A percentile compares a stretch with the other conserved stretches of the same genome.
Conservation (phyloP, 2,888 invertebrate species). For the Gandaritis pyraliata region DNA sequence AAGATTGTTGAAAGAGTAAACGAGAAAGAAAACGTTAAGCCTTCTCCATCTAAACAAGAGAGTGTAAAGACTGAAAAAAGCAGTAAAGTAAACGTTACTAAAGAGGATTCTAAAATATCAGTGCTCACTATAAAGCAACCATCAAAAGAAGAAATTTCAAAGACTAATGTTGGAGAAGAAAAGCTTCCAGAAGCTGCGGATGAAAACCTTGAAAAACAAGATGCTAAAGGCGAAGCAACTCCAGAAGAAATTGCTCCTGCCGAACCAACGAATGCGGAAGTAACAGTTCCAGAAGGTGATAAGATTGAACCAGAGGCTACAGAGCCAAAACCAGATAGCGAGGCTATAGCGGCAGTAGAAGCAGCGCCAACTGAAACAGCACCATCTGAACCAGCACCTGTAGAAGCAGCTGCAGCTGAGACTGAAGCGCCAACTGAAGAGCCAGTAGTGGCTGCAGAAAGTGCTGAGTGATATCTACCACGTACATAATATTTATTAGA, state of each 20-base stretch:
- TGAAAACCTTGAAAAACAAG: neutral
- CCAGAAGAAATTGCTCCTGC: neutral
- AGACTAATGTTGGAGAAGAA: neutral
- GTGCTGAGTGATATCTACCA: neutral
- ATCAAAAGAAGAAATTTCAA: neutral
- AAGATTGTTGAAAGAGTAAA: constrained; percentile 16
- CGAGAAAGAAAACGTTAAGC: constrained; percentile 40
- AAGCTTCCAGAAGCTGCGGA: neutral
- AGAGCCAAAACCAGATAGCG: neutral
- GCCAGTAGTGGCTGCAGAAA: constrained; percentile 8
- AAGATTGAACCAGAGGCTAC: neutral
- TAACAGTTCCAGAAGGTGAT: neutral
- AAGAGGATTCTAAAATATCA: constrained; percentile 12
- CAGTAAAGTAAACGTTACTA: constrained; percentile 36
- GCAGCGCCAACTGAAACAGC: constrained; percentile 1
- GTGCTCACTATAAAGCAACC: neutral
- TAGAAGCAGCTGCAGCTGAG: neutral
- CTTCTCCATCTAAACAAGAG: constrained; percentile 4
- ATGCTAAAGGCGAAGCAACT: neutral
- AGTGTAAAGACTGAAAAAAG: constrained; percentile 24
- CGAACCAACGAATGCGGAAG: constrained; percentile 2
- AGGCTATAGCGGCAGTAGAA: neutral
- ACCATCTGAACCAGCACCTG: neutral
- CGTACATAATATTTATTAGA: neutral
- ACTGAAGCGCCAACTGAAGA: constrained; percentile 2